Percentiles rank a stretch among this genome's conserved stretches.
Evolutionary conservation across 2,797 vertebrate species (phyloP).

Genomic region (Gymnothorax javanicus): DNA sequence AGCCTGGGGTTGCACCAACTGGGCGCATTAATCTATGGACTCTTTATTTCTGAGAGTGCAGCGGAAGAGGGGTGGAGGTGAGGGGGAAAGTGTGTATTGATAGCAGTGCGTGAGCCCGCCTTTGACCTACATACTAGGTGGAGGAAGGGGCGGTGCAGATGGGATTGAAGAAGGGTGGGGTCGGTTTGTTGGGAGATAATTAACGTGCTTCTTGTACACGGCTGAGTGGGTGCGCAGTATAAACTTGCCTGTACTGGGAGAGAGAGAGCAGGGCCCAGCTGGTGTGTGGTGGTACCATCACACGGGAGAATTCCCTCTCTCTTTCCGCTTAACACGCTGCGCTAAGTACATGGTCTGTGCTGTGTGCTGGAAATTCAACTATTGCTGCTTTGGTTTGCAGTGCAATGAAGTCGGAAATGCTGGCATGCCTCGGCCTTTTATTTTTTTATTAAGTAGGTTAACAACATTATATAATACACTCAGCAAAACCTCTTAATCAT

Average conservation of each 20-base stretch:
- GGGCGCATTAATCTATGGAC: too few species aligned
- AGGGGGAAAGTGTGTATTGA: neutral
- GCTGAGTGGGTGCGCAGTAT: conserved; percentile 32
- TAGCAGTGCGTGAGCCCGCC: neutral
- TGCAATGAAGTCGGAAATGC: conserved; percentile 45
- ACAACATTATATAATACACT: neutral
- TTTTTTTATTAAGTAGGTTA: conserved; percentile 17
- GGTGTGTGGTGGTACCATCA: conserved; percentile 26
- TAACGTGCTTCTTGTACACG: conserved; percentile 58
- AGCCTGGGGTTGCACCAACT: too few species aligned
- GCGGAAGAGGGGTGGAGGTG: neutral
- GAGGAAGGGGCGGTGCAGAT: conserved; percentile 21
- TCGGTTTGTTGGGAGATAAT: conserved; percentile 60
- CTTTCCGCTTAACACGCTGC: neutral
- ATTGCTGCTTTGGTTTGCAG: conserved; percentile 60
- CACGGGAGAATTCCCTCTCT: conserved; percentile 10
- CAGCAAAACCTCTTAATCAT: neutral
- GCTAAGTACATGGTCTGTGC: conserved; percentile 38
- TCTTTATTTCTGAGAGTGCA: too few species aligned
- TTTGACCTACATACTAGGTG: neutral
- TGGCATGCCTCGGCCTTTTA: conserved; percentile 35
- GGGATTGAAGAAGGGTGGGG: conserved; percentile 31
- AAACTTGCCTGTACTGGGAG: conserved; percentile 1
- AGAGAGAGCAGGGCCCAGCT: conserved; percentile 31
- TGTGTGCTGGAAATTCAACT: conserved; percentile 54